These are phyloP conservation scores for Cheilosia pagana DNA, from an alignment of 2,888 invertebrate genomes.

Conservation along the genomic window DNA sequence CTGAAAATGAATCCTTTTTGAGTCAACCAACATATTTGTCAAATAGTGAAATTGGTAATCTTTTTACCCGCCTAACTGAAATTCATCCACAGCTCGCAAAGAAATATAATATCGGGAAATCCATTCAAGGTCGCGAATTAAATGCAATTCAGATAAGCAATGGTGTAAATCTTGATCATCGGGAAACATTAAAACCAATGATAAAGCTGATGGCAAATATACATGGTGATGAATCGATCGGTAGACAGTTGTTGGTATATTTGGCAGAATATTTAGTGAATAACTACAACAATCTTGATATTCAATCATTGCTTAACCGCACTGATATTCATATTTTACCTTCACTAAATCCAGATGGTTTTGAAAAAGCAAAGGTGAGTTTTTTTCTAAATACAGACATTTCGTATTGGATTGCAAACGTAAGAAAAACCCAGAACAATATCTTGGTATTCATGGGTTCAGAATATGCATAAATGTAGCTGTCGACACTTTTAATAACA, in stretches of 20 bases:
- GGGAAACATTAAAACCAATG: conserved; percentile 89
- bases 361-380: conserved; percentile 89
- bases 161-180: conserved; percentile 84
- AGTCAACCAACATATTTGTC: conserved; percentile 86
- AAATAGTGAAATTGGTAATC: conserved; percentile 87
- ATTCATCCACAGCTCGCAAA: conserved; percentile 88
- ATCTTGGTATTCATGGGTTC: too few relatives aligned
- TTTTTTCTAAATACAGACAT: not conserved
- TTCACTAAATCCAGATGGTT: conserved; percentile 98
- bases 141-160: conserved; percentile 89
- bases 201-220: conserved; percentile 97
- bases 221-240: conserved; percentile 97
- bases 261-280: conserved; percentile 92
- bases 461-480: too few relatives aligned
- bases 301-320: conserved; percentile 87
- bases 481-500: too few relatives aligned
- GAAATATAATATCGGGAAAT: conserved; percentile 91
- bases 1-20: conserved; percentile 84
- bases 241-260: conserved; percentile 91
- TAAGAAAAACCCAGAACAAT: too few relatives aligned
- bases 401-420: not conserved
- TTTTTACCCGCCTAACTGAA: conserved; percentile 86
- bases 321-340: conserved; percentile 98
- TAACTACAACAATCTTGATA: conserved; percentile 88
- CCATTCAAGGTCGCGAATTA: conserved; percentile 90